Base-by-base conservation (phyloP, 2,888 invertebrate species). In the Pseudanteris insignis region DNA sequence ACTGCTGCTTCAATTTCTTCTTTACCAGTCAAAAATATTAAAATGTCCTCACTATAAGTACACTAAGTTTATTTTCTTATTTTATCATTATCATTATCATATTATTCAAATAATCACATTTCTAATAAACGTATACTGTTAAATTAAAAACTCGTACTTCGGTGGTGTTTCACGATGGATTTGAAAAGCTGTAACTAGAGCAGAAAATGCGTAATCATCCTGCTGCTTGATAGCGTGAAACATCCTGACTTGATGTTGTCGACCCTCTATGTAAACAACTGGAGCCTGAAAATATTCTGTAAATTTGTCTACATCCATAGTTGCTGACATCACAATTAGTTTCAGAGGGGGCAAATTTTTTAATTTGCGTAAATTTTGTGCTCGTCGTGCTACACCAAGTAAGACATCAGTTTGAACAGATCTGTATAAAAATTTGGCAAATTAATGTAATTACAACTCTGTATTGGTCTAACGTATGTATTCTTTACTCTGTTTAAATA, bases 221-320 rank as follows among this genome's bases (percentile, higher is more conserved):
- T 91, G 89, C 14, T 86, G 81, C 69, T 85, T 84, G 69, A 86
- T 84, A 0, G 89, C 82, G 71, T 92, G 89, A 80, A 87, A 88
- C 40, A 92, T 85, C 38, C 88, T 86, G 0, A 93, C 89, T 0
- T 92, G 90, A 80, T 86, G 89, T 24, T 93, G 92, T 64, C 96
- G 83, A 0, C 98, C 98, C 80, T 94, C 91, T 32, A 98, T 82
- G 78, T 95, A 95, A 69, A 96, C 84, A 0, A 92, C 93, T 34
- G 90, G 89, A 55, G 89, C 86, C 71, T 91, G 86, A 78, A 96
- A 98, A 79, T 96, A 99, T 62, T 86, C 84, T 24, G 90, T 88
- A 80, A 98, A 96, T 72, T 92, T 89, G 79, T 94, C 94, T 5
- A 94, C 94, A 81, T 96, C 94, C 94, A 96, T 95, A 8, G 96